Conservation (phyloP, 2,797 vertebrate species). For the Mionectes olivaceus region DNA sequence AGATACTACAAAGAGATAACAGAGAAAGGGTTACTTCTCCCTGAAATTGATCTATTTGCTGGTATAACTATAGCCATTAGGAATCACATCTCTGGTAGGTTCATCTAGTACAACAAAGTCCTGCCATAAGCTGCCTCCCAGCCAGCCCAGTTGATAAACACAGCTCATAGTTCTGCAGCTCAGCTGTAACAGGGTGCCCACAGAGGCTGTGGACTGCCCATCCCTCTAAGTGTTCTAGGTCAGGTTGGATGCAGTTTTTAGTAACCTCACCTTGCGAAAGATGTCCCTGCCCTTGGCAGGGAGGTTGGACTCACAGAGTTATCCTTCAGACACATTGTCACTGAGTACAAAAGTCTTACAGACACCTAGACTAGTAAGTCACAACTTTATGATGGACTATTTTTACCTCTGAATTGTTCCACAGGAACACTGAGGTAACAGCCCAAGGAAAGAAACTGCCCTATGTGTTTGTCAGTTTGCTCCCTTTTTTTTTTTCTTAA, state of each 20-base stretch:
- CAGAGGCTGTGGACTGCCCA: background rate
- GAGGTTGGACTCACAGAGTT: background rate
- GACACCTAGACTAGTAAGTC: background rate
- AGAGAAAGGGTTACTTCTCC: background rate
- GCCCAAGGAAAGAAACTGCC: background rate
- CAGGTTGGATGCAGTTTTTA: background rate
- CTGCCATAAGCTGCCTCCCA: background rate
- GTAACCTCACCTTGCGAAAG: background rate
- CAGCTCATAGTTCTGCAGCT: background rate
- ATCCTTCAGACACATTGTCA: background rate
- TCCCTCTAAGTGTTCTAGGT: background rate
- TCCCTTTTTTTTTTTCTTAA: background rate
- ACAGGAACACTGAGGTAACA: background rate
- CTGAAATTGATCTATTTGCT: background rate
- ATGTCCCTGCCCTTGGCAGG: background rate
- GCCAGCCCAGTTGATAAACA: background rate
- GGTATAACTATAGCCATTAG: background rate
- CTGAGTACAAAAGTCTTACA: accelerated
- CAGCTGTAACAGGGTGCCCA: background rate
- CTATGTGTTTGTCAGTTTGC: background rate
- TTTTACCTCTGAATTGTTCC: background rate
- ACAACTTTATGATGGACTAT: background rate
- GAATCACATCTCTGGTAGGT: background rate
- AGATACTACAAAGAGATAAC: background rate
- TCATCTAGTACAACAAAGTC: background rate